Conservation (phyloP, 2,888 invertebrate species). For the Lamellibrachia columna region DNA sequence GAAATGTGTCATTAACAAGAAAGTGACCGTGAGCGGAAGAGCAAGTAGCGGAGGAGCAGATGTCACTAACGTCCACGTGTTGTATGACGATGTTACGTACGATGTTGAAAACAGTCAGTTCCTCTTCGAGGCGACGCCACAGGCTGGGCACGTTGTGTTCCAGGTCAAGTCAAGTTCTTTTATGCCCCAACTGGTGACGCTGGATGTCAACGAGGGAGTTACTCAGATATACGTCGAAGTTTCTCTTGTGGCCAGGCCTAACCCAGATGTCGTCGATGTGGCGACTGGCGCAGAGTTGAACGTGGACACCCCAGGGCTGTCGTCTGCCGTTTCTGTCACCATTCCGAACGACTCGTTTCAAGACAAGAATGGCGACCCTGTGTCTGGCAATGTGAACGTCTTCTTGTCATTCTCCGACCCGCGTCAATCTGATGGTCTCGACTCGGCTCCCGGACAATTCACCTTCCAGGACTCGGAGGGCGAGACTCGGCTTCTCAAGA, state of each 20-base stretch:
- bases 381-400: slow-evolving; percentile 4
- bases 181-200: not conserved
- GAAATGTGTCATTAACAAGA: not conserved
- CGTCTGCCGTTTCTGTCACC: not conserved
- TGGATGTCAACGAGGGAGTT: not conserved
- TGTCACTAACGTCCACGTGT: not conserved
- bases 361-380: not conserved
- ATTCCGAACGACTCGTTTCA: not conserved
- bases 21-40: not conserved
- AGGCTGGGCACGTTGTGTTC: not conserved
- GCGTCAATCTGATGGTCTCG: not conserved
- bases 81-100: not conserved
- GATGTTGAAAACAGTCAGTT: not conserved
- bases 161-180: not conserved
- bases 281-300: not conserved
- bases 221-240: not conserved
- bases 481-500: not conserved
- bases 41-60: not conserved
- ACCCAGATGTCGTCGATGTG: not conserved
- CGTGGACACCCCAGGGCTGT: not conserved
- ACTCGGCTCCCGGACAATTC: not conserved
- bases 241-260: not conserved
- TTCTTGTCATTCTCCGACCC: slow-evolving; percentile 6
- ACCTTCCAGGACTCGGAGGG: slow-evolving; percentile 6
- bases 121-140: not conserved